Evolutionary conservation across 2,113 vertebrate species (phyloP).

Genomic region (Tylochromis polylepis): DNA sequence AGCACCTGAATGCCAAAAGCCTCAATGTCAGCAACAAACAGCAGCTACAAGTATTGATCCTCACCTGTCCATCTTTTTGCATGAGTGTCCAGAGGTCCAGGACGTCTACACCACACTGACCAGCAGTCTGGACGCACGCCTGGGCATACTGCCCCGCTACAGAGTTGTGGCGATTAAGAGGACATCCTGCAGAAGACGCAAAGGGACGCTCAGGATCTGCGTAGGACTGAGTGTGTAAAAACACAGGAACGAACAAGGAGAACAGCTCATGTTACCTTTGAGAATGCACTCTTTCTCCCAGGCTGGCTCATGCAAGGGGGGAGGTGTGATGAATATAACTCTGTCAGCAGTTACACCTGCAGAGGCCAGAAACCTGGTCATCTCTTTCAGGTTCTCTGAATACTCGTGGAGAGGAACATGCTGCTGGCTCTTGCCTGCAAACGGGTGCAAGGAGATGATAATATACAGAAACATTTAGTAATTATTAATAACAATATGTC

Average conservation of each 20-base stretch:
- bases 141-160: conserved; percentile 81
- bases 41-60: fast-evolving
- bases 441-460: neutral
- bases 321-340: conserved; percentile 85
- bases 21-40: neutral
- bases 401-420: conserved; percentile 88
- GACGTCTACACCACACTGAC: conserved; percentile 75
- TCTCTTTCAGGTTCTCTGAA: conserved; percentile 76
- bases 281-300: conserved; percentile 85
- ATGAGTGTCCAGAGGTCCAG: conserved; percentile 92
- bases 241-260: neutral
- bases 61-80: conserved; percentile 83
- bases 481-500: neutral
- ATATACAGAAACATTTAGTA: neutral
- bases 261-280: conserved; percentile 73
- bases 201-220: neutral
- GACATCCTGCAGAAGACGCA: conserved; percentile 63
- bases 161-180: conserved; percentile 81
- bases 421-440: conserved; percentile 85
- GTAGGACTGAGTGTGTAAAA: neutral
- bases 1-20: neutral
- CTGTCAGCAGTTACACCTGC: conserved; percentile 70
- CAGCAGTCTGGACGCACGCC: conserved; percentile 77
- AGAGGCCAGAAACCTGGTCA: conserved; percentile 75
- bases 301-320: conserved; percentile 79